Percentiles rank a stretch among this genome's conserved stretches.
Conservation (phyloP, 2,797 vertebrate species). For the Danio kyathit region DNA sequence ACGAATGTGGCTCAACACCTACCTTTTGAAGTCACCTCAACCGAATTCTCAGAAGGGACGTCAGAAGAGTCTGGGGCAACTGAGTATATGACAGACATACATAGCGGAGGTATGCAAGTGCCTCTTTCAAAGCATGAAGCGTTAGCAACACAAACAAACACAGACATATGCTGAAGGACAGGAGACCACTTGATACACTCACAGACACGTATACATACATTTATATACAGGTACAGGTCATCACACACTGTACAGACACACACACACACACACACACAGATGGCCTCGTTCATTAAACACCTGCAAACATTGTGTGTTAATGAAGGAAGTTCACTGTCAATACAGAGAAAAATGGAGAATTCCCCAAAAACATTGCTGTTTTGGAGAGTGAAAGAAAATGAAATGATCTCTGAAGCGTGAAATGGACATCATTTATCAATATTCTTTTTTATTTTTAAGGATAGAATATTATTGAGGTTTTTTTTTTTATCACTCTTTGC, state of each 20-base stretch:
- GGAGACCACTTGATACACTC: constrained; percentile 15
- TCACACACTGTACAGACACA: constrained; percentile 48
- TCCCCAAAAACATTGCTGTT: constrained; percentile 16
- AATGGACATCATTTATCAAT: neutral
- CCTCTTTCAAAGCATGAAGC: constrained; percentile 72
- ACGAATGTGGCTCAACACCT: constrained; percentile 65
- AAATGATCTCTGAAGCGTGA: constrained; percentile 21
- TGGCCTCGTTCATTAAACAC: neutral
- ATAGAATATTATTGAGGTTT: neutral
- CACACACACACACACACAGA: constrained; percentile 25
- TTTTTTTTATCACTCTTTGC: neutral
- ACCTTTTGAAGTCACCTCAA: constrained; percentile 84
- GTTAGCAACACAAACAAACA: constrained; percentile 47
- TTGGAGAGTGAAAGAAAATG: neutral
- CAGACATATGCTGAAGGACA: constrained; percentile 18
- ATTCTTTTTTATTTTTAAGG: neutral
- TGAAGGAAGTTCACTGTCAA: neutral
- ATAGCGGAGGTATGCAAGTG: constrained; percentile 77
- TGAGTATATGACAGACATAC: constrained; percentile 83
- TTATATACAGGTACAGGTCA: neutral
- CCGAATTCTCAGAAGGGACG: constrained; percentile 76
- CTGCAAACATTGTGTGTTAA: constrained; percentile 8
- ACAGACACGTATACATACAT: constrained; percentile 23
- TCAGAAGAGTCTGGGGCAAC: constrained; percentile 78
- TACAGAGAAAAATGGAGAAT: constrained; percentile 7